A percentile compares a stretch with the other conserved stretches of the same genome.
phyloP scores from a whole-genome alignment of 2,113 vertebrate species.

The Gavialis gangeticus region DNA sequence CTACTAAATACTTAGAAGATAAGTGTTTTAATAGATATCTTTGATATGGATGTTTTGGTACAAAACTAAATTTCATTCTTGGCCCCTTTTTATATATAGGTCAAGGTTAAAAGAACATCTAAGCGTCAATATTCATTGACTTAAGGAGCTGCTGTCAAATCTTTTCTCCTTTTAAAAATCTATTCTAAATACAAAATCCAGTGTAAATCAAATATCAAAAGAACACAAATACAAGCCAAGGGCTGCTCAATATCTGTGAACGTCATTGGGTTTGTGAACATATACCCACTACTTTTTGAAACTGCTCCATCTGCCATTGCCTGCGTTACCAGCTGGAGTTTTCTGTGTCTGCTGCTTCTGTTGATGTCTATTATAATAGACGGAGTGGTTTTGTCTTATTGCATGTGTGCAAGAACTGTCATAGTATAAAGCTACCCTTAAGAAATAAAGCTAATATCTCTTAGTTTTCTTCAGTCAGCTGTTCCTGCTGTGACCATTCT shows the following conservation, averaged over 20 bases:
- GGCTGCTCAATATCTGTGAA: background rate
- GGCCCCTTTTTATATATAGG: rapidly evolving
- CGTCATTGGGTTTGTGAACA: background rate
- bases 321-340: background rate
- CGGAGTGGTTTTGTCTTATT: background rate
- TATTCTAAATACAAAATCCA: background rate
- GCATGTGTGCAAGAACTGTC: background rate
- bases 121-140: background rate
- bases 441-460: background rate
- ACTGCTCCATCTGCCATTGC: background rate
- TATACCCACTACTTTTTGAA: background rate
- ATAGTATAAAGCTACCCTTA: background rate
- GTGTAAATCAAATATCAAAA: background rate
- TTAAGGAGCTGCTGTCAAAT: background rate
- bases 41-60: background rate
- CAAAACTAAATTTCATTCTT: too few species aligned
- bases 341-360: background rate
- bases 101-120: background rate
- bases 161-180: background rate
- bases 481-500: background rate
- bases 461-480: background rate
- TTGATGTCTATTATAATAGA: background rate
- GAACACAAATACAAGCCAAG: background rate
- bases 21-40: background rate
- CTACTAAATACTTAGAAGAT: background rate